These are phyloP conservation scores for Emydura subglobosa DNA, from an alignment of 2,113 vertebrate genomes.

Conservation along the genomic window DNA sequence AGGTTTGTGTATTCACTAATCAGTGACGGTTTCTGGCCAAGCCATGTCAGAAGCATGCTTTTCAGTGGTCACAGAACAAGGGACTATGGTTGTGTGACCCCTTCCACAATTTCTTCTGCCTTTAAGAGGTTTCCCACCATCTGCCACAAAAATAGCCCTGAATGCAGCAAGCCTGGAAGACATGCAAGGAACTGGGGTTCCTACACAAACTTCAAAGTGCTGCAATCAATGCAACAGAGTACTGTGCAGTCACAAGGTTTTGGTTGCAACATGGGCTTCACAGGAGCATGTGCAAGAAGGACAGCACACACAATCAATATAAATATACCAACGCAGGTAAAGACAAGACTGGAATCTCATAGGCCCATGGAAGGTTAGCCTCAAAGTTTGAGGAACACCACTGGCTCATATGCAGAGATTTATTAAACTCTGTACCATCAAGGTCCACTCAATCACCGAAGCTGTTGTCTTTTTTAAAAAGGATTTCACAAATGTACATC, in stretches of 20 bases:
- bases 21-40: neutral
- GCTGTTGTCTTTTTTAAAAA: neutral
- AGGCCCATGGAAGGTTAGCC: too few relatives aligned
- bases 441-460: neutral
- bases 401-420: neutral
- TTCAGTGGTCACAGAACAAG: neutral
- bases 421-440: neutral
- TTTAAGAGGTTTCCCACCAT: neutral
- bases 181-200: neutral
- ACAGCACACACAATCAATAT: too few relatives aligned
- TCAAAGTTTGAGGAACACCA: too few relatives aligned
- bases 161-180: neutral
- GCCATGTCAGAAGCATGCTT: neutral
- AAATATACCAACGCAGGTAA: too few relatives aligned
- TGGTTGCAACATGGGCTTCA: too few relatives aligned
- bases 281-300: too few relatives aligned
- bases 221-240: too few relatives aligned
- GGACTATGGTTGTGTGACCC: neutral
- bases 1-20: neutral
- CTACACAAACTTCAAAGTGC: too few relatives aligned
- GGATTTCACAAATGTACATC: constrained; percentile 4
- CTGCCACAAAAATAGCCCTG: neutral
- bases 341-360: too few relatives aligned
- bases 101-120: too few relatives aligned
- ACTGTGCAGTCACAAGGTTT: too few relatives aligned